Conservation (phyloP, 1,140 invertebrate species). For the Heliconius congener region DNA sequence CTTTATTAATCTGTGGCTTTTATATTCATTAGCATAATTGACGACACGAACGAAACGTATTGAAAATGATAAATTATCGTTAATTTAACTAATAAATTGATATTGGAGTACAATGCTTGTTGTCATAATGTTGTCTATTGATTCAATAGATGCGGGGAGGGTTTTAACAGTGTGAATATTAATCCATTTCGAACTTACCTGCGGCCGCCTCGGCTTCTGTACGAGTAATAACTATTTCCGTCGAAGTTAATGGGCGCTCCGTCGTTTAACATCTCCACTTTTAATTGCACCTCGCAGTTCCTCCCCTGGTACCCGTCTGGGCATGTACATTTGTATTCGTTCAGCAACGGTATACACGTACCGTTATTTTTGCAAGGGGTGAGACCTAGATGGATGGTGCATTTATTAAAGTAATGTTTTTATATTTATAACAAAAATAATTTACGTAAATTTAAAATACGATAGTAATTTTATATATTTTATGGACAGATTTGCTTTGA, state of each 20-base stretch:
- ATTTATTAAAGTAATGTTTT: not conserved
- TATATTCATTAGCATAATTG: slow-evolving; percentile 20
- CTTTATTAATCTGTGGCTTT: slow-evolving; percentile 23
- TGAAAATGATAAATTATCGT: slow-evolving; percentile 22
- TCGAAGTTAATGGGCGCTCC: slow-evolving; percentile 75
- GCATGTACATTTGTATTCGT: slow-evolving; percentile 80
- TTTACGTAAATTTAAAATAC: not conserved
- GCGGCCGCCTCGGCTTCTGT: slow-evolving; percentile 76
- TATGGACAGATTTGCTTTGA: not conserved
- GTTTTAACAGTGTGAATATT: slow-evolving; percentile 18
- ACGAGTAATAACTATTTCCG: slow-evolving; percentile 79
- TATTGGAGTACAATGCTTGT: slow-evolving; percentile 16
- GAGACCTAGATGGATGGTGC: slow-evolving; percentile 55
- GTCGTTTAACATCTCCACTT: slow-evolving; percentile 75
- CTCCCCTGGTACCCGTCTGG: slow-evolving; percentile 73
- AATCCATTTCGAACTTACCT: slow-evolving; percentile 59
- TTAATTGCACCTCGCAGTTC: slow-evolving; percentile 77
- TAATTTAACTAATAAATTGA: slow-evolving; percentile 22
- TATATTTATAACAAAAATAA: not conserved
- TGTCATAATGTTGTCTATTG: slow-evolving; percentile 23
- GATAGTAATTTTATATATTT: not conserved
- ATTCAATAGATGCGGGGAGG: not conserved
- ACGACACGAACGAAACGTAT: slow-evolving; percentile 25
- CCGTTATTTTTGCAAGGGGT: slow-evolving; percentile 86
- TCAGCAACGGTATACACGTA: slow-evolving; percentile 83